Base-by-base conservation (phyloP, 2,888 invertebrate species). In the Ceraclea dissimilis region DNA sequence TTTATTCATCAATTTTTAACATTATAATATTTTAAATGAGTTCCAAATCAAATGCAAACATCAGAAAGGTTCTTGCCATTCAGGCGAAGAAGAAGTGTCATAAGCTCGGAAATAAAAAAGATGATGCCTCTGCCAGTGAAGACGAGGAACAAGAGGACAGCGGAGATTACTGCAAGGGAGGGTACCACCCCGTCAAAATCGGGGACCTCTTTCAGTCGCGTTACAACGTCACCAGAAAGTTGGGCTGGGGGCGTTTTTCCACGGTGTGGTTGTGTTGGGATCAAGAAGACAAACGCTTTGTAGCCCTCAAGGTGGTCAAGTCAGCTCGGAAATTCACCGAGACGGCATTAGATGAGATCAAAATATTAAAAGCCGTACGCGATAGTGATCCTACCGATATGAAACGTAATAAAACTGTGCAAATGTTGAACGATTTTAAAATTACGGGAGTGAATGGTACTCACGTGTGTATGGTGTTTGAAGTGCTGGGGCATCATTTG, bases 201-300 rank as follows among this genome's bases (percentile, higher is more conserved):
- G 97, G 97, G 67, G 97, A 98, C 79, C 82, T 97, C 65, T 97
- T 96, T 79, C 81, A 87, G 70, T 81, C 86, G 77, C 87, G 96
- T 69, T 98, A 98, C 82, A 93, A 95, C 79, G 95, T 98, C 69
- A 92, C 97, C 64, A 84, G 97, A 67, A 90, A 99, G 82, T 82
- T 94, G 70, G 93, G 98, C 73, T 96, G 95, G 95, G 99, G 99
- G 60, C 98, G 99, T 75, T 99, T 99, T 76, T 98, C 97, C 51
- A 99, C 99, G 8, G 99, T 99, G 46, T 99, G 99, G 98, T 84
- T 99, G 63, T 96, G 96, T 76, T 98, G 97, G 97, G 98, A 99
- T 79, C 82, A 87, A 69, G 88, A 92, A 69, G 91, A 90, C 67
- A 93, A 93, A 71, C 82, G 93, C 65, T 99, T 97, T 79, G 98